Base-by-base conservation (phyloP, 2,888 invertebrate species). In the Stenurella melanura region DNA sequence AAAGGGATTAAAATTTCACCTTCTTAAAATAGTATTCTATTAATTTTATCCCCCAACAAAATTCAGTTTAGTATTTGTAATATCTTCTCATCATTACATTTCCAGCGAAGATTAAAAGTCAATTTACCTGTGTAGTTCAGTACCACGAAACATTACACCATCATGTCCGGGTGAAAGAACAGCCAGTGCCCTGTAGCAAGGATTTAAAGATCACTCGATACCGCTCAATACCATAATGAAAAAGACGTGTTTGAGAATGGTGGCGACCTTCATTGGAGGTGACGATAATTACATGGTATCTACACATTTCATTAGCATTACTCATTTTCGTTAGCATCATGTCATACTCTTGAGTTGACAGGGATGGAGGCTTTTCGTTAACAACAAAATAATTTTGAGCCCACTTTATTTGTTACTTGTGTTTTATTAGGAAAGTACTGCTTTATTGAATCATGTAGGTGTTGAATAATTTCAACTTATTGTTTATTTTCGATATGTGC, bases 131-230 rank as follows among this genome's bases (percentile, higher is more conserved):
- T 50, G 50, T n/a, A 50, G 54, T 68, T 56, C 17, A 17, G 56
- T 54, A 68, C 21, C 21, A 11, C 10, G 12, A 68, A 54, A 54
- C 30, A 56, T 30, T 26, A 68, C n/a, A 68, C 21, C 56, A 26
- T 21, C 21, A 68, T 19, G 54, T 26, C 26, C 56, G 56, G 26
- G 54, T 68, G 67, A 67, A 50, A 54, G 54, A 54, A 67, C 54
- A 67, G 50, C n/a, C n/a, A 50, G 50, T n/a, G 50, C 50, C 67
- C 50, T 19, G 26, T 15, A 34, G 61, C 61, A 68, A 19, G 19
- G 19, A 38, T 42, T 66, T 42, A 42, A 50, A 34, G 67, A 67
- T 67, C 61, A 30, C 61, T 26, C n/a, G 61, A 30, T 61, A 30
- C n/a, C n/a, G 30, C 61, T 61, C n/a, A 30, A 61, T 26, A 34